Evolutionary conservation across 2,888 invertebrate species (phyloP), one percentile per base, ranked within the genome.

Genomic region (Cartodere bifasciata): DNA sequence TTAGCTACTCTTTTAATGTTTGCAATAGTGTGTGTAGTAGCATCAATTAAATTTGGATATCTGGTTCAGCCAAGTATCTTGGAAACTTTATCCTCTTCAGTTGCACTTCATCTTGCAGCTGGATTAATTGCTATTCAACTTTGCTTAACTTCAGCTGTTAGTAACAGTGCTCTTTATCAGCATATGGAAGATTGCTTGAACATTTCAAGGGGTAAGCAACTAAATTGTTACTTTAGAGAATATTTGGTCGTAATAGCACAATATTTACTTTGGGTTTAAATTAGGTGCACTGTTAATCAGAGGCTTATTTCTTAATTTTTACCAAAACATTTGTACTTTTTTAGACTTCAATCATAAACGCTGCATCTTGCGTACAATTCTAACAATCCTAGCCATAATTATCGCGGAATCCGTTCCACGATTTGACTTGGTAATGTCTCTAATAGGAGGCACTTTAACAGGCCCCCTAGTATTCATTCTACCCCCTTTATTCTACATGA

Each of bases 391-490:
- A 2, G 79, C 80, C 1, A 72, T 90, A 4, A 68, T 84, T 16
- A 62, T 88, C 2, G 86, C 82, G 0, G 85, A 86, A 57, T 70
- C 80, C 0, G 75, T 90, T 1, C 88, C 91, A 1, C 68, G 79
- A 40, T 88, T 91, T 51, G 87, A 88, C 47, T 64, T 86, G 12
- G 79, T 90, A 7, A 81, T 90, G 76, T 77, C 85, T 2, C 62
- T 90, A 1, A 74, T 90, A 6, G 90, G 91, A 1, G 87, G 86
- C 3, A 79, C 84, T 0, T 65, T 90, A 3, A 81, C 80, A 0
- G 84, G 86, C 0, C 82, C 88, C 0, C 59, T 88, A 7, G 79
- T 87, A 46, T 90, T 88, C 43, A 70, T 91, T 35, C 69, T 85
- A 35, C 90, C 90, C 0, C 83, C 88, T 0, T 44, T 88, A 23